Conservation (phyloP, 2,113 vertebrate genomes). For the Camelus bactrianus region DNA sequence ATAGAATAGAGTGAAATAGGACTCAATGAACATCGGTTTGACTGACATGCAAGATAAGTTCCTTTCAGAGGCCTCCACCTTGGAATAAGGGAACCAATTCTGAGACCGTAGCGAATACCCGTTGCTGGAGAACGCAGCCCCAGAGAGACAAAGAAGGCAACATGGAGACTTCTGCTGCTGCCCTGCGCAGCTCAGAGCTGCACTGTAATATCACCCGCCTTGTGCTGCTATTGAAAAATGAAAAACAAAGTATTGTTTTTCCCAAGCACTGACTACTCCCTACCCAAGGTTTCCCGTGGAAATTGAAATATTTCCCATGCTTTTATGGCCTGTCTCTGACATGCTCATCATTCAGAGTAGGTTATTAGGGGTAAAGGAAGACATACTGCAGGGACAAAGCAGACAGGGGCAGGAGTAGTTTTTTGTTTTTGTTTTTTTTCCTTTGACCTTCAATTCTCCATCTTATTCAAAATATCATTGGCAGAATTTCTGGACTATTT, state of each 20-base stretch:
- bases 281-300: neutral
- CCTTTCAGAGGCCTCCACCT: neutral
- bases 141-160: neutral
- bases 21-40: neutral
- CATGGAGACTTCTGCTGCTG: neutral
- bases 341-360: neutral
- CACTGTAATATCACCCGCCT: rapidly evolving
- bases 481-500: slow-evolving; percentile 7
- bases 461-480: slow-evolving; percentile 44
- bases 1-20: neutral
- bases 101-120: neutral
- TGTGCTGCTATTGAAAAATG: neutral
- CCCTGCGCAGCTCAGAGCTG: neutral
- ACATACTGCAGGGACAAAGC: neutral
- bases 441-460: slow-evolving; percentile 56
- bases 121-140: neutral
- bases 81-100: neutral
- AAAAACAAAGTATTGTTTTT: slow-evolving; percentile 24
- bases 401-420: neutral
- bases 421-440: neutral
- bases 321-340: slow-evolving; percentile 2
- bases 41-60: neutral
- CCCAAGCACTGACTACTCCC: neutral
- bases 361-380: neutral
- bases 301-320: slow-evolving; percentile 63